Base-by-base conservation (phyloP, 2,113 vertebrate species). In the Oophaga pumilio region DNA sequence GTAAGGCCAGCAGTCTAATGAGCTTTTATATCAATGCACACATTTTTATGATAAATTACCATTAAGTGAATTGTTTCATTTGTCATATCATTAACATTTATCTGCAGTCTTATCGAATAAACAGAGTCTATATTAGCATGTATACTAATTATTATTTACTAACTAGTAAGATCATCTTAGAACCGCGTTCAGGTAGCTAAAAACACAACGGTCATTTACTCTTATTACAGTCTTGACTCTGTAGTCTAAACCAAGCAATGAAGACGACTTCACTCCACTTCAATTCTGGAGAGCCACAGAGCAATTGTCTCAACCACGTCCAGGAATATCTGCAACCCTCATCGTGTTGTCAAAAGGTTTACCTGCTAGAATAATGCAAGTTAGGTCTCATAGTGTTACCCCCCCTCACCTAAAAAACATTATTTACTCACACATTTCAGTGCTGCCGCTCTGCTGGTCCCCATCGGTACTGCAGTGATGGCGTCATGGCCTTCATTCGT, bases 21-120 rank as follows among this genome's bases (percentile, higher is more conserved):
- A 80, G 77, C 17, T 60, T 62, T 81, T 62, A 62, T 33, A 43
- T 60, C 26, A 20, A 43, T 59, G 24, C 77, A 79, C 11, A 59
- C 13, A n/a, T 62, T 82, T 59, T 13, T 49, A 62, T n/a, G 49
- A 82, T 62, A 82, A 43, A 82, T 82, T 62, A 82, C 17, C 57
- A 82, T 43, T 82, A 43, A 49, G 20, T 43, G 18, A 22, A 81
- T 60, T 62, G 79, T 82, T 59, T 64, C 26, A 62, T n/a, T 22
- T 49, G 62, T 64, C 33, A 64, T 20, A 20, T 64, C 52, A 64
- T 81, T 62, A 22, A 81, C 77, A 80, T 80, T 60, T 26, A 24
- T 20, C 50, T 62, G 17, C 15, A 33, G 18, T 33, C 52, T 57
- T 28, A 71, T 56, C 53, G 7, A 20, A 74, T 18, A 20, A 18